A percentile compares a stretch with the other conserved stretches of the same genome.
phyloP scores from a whole-genome alignment of 2,888 invertebrate species.

The Ctena decussata region DNA sequence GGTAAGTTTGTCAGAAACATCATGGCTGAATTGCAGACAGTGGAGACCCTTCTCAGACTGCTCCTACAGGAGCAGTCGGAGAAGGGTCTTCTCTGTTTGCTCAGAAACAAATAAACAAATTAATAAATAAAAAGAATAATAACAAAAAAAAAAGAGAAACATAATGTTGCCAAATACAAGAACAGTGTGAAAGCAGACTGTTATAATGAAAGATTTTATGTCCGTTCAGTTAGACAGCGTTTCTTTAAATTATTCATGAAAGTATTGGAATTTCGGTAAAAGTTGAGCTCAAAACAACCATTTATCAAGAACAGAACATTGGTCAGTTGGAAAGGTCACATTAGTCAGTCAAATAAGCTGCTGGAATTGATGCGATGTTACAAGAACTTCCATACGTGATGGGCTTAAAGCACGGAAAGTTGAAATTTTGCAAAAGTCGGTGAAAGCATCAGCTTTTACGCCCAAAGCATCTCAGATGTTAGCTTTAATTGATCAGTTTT shows the following conservation, averaged over 20 bases:
- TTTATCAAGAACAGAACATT: background rate
- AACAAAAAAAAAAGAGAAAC: too few relatives aligned
- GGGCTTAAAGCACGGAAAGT: background rate
- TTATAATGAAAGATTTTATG: slow-evolving; percentile 2
- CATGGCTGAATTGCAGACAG: too few relatives aligned
- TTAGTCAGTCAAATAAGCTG: background rate
- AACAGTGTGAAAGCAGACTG: background rate
- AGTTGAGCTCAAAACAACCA: background rate
- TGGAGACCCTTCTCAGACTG: too few relatives aligned
- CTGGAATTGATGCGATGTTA: background rate
- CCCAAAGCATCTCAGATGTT: too few relatives aligned
- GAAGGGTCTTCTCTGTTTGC: too few relatives aligned
- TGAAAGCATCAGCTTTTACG: too few relatives aligned
- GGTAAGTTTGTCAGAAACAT: too few relatives aligned
- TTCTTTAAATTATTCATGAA: slow-evolving; percentile 9
- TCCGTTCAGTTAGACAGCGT: background rate
- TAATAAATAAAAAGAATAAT: too few relatives aligned
- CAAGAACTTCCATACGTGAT: background rate
- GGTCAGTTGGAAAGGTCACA: background rate
- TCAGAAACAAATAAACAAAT: too few relatives aligned
- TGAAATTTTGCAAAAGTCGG: background rate
- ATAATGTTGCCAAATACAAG: too few relatives aligned
- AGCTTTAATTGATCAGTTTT: too few relatives aligned
- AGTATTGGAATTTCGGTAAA: slow-evolving; percentile 2
- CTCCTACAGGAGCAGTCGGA: too few relatives aligned